Conservation (phyloP, 2,797 vertebrate genomes). For the Dallia pectoralis region DNA sequence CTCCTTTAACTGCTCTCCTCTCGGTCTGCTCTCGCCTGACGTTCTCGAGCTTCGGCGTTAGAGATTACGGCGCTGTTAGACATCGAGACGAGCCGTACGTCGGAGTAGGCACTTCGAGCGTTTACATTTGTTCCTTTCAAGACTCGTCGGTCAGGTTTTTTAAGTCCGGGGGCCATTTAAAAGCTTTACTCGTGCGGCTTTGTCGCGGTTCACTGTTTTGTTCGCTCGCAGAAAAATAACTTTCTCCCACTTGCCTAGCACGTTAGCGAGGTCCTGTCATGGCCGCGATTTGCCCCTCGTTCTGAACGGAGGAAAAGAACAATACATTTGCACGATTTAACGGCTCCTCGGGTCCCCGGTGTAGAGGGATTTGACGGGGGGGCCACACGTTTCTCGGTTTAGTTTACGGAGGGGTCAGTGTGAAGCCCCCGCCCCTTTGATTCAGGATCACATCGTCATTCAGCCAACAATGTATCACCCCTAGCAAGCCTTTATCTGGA, state of each 20-base stretch:
- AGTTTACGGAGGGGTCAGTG: constrained; percentile 58
- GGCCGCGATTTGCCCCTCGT: background rate
- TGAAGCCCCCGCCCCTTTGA: constrained; percentile 64
- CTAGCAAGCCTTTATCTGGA: constrained; percentile 43
- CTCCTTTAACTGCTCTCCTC: background rate
- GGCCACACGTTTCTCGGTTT: background rate
- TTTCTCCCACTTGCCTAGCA: constrained; percentile 17
- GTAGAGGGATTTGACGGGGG: background rate
- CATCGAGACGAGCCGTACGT: background rate
- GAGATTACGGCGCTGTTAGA: background rate
- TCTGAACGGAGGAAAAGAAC: background rate
- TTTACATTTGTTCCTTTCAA: constrained; percentile 34
- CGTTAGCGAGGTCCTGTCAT: background rate
- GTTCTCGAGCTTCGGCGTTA: background rate
- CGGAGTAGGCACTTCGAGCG: constrained; percentile 21
- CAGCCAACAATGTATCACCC: constrained; percentile 55
- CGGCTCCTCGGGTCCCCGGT: background rate
- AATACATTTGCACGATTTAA: too few relatives aligned
- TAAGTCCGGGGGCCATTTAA: constrained; percentile 39
- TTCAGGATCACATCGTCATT: constrained; percentile 61
- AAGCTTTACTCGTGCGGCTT: constrained; percentile 35
- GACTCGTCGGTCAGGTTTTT: constrained; percentile 55
- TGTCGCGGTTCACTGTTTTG: constrained; percentile 36
- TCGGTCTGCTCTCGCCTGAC: background rate
- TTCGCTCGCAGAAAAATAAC: constrained; percentile 49